Evolutionary conservation across 92 coral and sea anemone genomes (phyloP).

Genomic region (Zoanthus sansibaricus): DNA sequence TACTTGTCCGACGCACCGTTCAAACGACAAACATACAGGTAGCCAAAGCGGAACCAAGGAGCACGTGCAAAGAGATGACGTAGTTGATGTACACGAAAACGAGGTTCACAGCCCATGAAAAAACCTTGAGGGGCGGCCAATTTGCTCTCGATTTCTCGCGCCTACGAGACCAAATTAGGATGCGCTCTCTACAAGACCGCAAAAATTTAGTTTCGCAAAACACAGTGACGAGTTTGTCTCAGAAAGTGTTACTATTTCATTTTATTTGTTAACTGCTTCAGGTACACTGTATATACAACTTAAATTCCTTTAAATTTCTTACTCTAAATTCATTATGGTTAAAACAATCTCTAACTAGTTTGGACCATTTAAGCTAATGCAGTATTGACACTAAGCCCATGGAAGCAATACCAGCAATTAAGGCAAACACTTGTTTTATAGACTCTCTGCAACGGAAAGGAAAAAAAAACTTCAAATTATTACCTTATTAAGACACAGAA

Average conservation of each 20-base stretch:
- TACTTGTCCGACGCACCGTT: too few species aligned
- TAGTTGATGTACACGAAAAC: too few species aligned
- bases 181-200: too few species aligned
- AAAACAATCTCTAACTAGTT: not conserved
- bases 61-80: too few species aligned
- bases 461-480: not conserved
- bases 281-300: conserved; percentile 12
- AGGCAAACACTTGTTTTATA: conserved; percentile 78
- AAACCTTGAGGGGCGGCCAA: too few species aligned
- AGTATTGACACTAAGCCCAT: conserved; percentile 95
- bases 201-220: not conserved
- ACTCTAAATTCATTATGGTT: not conserved
- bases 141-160: too few species aligned
- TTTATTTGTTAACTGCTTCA: not conserved
- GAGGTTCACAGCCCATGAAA: too few species aligned
- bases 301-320: not conserved
- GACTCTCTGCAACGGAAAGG: conserved; percentile 84
- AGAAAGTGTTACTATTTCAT: not conserved
- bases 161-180: too few species aligned
- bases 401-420: conserved; percentile 84
- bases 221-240: not conserved
- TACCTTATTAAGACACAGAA: not conserved
- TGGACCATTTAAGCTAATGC: conserved; percentile 48
- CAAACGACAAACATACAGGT: too few species aligned
- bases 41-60: too few species aligned